Evolutionary conservation across 2,888 invertebrate genomes (phyloP), one percentile per base, ranked within the genome.

Genomic region (Rhogogaster chlorosoma): DNA sequence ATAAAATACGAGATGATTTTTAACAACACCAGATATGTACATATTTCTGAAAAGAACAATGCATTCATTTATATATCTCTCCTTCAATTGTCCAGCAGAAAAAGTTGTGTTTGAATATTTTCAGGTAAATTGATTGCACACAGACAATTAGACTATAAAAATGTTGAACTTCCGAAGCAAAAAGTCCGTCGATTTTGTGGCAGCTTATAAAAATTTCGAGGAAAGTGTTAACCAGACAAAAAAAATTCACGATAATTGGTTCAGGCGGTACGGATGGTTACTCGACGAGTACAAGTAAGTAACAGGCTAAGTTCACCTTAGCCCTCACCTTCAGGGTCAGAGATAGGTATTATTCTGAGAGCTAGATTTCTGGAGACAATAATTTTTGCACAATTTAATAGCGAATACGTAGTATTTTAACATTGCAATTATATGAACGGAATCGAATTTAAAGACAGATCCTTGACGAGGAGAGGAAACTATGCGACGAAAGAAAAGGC

Each of bases 221-320:
- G 90, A 91, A 57, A 86, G 85, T 6, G 84, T 87, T 7, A 87
- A 84, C 7, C 92, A 90, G 80, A 86, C 70, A 26, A 88, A 89
- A 77, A 83, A 38, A 1, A 64, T 85, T 49, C 89, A 86, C 83
- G 84, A 88, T 15, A 88, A 86, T 82, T 92, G 92, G 92, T 85
- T 88, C 0, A 87, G 87, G 29, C 86, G 88, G 42, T 90, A 90
- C 73, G 88, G 89, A 29, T 91, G 91, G 91, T 86, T 92, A 42
- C 86, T 90, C 75, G 89, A 91, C 0, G 91, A 92, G 86, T 88
- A 91, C 85, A 84, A 86, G 92, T 92, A 84, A 57, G 88, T 87
- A 86, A 10, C 36, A 18, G 38, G 22, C 57, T 38, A 67, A 1
- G 6, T 4, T 32, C 12, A 29, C 32, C 32, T 57, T 10, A 57